Base-by-base conservation (phyloP, 2,888 invertebrate species). In the Hypomecis atomaria region DNA sequence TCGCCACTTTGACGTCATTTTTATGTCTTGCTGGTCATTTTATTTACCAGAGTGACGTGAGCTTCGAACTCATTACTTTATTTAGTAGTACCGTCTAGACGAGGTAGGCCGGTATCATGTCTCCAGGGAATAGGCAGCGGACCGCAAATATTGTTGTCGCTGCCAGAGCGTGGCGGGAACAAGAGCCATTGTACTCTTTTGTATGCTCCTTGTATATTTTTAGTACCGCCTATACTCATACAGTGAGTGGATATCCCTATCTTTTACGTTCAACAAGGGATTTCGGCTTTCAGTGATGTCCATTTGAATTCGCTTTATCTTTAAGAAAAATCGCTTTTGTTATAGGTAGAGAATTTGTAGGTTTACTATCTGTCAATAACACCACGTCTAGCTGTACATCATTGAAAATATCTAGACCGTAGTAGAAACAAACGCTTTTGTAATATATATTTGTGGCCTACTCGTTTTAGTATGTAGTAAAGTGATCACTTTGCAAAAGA, bases 71-170 rank as follows among this genome's bases (percentile, higher is more conserved):
- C 36, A 42, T 48, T 57, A 56, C 23, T 70, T 64, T 66, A 67
- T 68, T 60, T 72, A 79, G 78, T 79, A 79, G 78, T 69, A 79
- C 81, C 70, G 88, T 88, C 87, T 88, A 89, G 87, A 87, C 87
- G 71, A 79, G 84, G 82, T 84, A 84, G 82, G 78, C 77, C 71
- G 72, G 81, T 81, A 78, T 85, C 80, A 74, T 81, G 77, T 82
- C 84, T 81, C 86, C 70, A 76, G 72, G 83, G 85, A 79, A 82
- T 85, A 83, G 80, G 84, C 86, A 85, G 86, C 83, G 82, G 84
- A 85, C 87, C 86, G 89, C 88, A 89, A 90, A 90, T 86, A 81
- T 83, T 86, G 82, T 87, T 88, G 85, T 82, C 78, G 78, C 73
- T 77, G 83, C 75, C 81, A 83, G 89, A 89, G 86, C 88, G 88